phyloP scores from a whole-genome alignment of 2,888 invertebrate genomes.

The Taphrorychus bicolor region DNA sequence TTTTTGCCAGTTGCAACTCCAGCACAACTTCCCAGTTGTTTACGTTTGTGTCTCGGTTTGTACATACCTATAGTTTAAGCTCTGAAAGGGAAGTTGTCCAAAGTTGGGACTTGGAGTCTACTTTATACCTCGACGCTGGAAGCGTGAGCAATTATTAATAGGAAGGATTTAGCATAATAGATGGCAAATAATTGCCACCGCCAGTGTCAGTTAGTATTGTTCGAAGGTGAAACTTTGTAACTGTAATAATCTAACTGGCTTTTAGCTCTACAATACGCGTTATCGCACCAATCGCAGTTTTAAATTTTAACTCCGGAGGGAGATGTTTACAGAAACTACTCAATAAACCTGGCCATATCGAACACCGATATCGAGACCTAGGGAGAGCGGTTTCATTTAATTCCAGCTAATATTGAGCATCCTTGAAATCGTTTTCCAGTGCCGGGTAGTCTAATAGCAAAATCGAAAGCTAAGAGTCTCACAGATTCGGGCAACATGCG shows the following conservation, averaged over 20 bases:
- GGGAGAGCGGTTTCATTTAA: not conserved
- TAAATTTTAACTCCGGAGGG: not conserved
- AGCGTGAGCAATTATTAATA: slow-evolving; percentile 23
- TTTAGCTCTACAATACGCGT: not conserved
- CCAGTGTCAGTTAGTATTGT: slow-evolving; percentile 5
- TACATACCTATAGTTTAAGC: slow-evolving; percentile 15
- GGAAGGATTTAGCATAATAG: slow-evolving; percentile 13
- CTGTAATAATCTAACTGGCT: not conserved
- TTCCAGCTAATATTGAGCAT: not conserved
- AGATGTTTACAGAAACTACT: not conserved
- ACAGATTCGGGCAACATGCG: not conserved
- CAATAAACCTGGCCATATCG: not conserved
- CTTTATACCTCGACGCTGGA: slow-evolving; percentile 10
- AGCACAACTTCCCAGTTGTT: not conserved
- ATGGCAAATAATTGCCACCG: slow-evolving; percentile 14
- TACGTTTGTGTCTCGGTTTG: not conserved
- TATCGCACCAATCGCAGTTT: not conserved
- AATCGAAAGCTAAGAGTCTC: not conserved
- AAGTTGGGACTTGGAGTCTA: slow-evolving; percentile 11
- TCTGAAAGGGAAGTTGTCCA: slow-evolving; percentile 12
- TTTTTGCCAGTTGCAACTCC: not conserved
- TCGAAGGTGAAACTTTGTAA: not conserved
- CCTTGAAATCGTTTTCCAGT: not conserved
- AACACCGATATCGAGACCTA: not conserved
- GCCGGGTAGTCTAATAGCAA: not conserved